Percentiles rank a stretch among this genome's conserved stretches.
These are phyloP conservation scores for Phytoseiulus persimilis DNA, from an alignment of 2,888 invertebrate genomes.

Conservation along the genomic window DNA sequence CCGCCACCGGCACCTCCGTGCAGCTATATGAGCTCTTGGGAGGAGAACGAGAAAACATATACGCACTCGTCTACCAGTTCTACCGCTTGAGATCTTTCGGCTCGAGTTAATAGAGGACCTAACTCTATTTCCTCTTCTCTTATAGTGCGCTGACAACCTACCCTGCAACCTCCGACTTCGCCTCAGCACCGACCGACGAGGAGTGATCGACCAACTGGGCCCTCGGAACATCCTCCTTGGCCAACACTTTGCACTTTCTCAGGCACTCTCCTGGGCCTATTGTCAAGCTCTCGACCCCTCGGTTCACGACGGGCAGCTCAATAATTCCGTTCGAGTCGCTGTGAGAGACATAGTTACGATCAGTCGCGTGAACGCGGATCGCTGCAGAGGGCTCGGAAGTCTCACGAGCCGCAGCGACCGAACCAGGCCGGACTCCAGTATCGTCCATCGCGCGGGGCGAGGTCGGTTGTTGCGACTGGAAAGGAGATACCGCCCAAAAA, in stretches of 20 bases:
- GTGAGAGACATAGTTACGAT: background rate
- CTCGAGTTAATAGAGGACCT: too few species aligned
- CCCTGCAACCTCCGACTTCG: too few species aligned
- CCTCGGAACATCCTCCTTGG: too few species aligned
- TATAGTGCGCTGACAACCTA: background rate
- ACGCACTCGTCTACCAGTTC: background rate
- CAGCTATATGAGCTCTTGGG: background rate
- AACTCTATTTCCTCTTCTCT: too few species aligned
- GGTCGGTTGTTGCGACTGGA: too few species aligned
- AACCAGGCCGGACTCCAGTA: background rate
- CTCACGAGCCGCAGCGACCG: background rate
- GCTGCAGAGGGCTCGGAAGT: background rate
- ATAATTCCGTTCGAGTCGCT: background rate
- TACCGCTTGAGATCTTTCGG: too few species aligned
- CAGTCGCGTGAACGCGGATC: background rate
- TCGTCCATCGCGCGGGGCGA: background rate
- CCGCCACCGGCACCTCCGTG: background rate
- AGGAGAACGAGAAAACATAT: background rate
- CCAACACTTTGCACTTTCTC: too few species aligned
- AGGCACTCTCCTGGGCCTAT: too few species aligned
- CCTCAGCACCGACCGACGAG: background rate
- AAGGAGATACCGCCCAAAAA: too few species aligned
- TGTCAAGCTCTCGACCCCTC: too few species aligned
- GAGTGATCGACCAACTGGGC: background rate
- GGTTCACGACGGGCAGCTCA: background rate